These are phyloP conservation scores for Coptotermes formosanus DNA, from an alignment of 1,140 invertebrate species.

Conservation along the genomic window DNA sequence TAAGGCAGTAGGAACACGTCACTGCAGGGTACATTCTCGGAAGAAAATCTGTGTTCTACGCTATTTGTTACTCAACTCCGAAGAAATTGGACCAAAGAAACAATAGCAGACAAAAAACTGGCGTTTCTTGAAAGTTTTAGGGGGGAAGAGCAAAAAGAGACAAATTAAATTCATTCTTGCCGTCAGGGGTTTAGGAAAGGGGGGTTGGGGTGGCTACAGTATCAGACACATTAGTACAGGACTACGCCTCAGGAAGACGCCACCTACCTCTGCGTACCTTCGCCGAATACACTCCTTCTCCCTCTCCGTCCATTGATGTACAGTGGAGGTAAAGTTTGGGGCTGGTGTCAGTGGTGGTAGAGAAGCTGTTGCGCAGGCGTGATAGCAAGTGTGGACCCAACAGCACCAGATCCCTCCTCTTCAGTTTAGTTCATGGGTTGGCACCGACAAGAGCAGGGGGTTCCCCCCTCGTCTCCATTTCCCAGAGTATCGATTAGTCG, in stretches of 20 bases:
- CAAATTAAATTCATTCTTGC: background rate
- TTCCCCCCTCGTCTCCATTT: background rate
- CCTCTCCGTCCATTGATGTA: background rate
- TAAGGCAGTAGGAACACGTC: too few species aligned
- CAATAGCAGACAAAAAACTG: background rate
- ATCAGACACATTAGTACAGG: background rate
- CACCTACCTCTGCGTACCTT: background rate
- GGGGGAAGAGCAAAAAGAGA: background rate
- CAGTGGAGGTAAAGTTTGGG: conserved; percentile 3
- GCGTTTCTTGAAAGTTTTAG: background rate
- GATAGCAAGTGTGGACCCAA: background rate
- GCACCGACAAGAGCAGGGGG: conserved; percentile 6
- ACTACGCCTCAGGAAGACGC: conserved; percentile 2
- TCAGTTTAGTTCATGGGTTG: conserved; percentile 5
- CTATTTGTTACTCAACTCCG: background rate
- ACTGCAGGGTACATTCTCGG: background rate
- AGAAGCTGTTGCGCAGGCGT: background rate
- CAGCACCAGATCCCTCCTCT: background rate
- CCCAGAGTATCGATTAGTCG: conserved; percentile 3
- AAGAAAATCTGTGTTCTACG: background rate
- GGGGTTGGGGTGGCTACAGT: background rate
- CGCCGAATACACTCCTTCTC: background rate
- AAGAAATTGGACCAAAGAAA: background rate
- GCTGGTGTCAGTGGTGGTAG: background rate
- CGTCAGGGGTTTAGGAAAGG: background rate